Evolutionary conservation across 2,888 invertebrate genomes (phyloP).

Genomic region (Timema podura): DNA sequence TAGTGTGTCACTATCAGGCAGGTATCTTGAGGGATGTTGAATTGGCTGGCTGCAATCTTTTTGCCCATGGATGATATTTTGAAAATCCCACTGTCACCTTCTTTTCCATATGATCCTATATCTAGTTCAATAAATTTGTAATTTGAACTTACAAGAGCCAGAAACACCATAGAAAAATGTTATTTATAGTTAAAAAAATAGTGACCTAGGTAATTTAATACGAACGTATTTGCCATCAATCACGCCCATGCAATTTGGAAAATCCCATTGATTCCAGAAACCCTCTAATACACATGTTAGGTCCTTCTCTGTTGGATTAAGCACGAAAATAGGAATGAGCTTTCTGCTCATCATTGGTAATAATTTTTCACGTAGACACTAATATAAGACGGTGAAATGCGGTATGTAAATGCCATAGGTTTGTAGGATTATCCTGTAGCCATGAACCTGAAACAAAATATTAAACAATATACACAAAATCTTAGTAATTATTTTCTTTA

Average conservation of each 20-base stretch:
- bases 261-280: not conserved
- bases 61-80: slow-evolving; percentile 8
- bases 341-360: too few relatives aligned
- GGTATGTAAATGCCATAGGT: not conserved
- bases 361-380: not conserved
- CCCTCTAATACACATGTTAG: not conserved
- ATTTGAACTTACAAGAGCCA: not conserved
- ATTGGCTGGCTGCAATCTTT: not conserved
- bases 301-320: not conserved
- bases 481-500: too few relatives aligned
- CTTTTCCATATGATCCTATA: slow-evolving; percentile 17
- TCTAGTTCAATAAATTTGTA: slow-evolving; percentile 7
- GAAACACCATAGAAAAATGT: not conserved
- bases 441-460: not conserved
- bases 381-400: not conserved
- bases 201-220: not conserved
- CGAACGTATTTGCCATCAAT: slow-evolving; percentile 4
- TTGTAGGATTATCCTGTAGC: slow-evolving; percentile 4
- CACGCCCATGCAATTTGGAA: not conserved
- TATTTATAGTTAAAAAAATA: not conserved
- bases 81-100: slow-evolving; percentile 19
- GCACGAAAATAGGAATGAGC: too few relatives aligned
- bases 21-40: slow-evolving; percentile 8
- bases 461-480: too few relatives aligned
- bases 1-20: slow-evolving; percentile 7